Conservation (phyloP, 1,140 invertebrate genomes). For the Metopolophium dirhodum region DNA sequence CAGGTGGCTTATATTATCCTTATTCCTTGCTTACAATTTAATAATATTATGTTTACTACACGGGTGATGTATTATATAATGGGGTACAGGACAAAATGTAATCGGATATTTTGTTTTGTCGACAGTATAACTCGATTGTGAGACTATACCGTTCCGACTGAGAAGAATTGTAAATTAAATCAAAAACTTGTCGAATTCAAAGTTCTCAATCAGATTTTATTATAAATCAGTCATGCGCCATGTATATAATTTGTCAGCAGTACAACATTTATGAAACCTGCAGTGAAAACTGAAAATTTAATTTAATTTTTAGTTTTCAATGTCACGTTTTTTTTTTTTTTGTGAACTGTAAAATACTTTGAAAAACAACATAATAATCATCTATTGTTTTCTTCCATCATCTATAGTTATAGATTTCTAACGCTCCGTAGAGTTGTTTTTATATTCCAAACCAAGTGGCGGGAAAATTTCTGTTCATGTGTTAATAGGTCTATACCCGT, state of each 20-base stretch:
- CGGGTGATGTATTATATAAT: not conserved
- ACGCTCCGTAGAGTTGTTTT: not conserved
- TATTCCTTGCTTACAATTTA: not conserved
- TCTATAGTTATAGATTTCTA: not conserved
- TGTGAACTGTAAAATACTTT: not conserved
- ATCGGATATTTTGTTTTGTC: conserved; percentile 2
- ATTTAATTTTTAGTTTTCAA: not conserved
- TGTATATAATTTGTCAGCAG: not conserved
- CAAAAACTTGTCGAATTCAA: not conserved
- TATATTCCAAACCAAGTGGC: not conserved
- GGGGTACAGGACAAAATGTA: not conserved
- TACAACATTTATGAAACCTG: not conserved
- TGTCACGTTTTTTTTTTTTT: not conserved
- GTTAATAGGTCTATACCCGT: not conserved
- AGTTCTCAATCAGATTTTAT: conserved; percentile 6
- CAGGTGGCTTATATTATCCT: not conserved
- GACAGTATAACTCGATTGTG: conserved; percentile 9
- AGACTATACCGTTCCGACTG: not conserved
- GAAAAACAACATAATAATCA: not conserved
- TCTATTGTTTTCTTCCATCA: not conserved
- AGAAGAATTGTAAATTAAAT: conserved; percentile 38
- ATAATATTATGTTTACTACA: not conserved
- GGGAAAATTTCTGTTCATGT: not conserved
- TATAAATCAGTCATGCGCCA: not conserved
- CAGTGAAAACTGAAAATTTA: not conserved